These are phyloP conservation scores for Agrotis segetum DNA, from an alignment of 2,888 invertebrate species.

Conservation along the genomic window DNA sequence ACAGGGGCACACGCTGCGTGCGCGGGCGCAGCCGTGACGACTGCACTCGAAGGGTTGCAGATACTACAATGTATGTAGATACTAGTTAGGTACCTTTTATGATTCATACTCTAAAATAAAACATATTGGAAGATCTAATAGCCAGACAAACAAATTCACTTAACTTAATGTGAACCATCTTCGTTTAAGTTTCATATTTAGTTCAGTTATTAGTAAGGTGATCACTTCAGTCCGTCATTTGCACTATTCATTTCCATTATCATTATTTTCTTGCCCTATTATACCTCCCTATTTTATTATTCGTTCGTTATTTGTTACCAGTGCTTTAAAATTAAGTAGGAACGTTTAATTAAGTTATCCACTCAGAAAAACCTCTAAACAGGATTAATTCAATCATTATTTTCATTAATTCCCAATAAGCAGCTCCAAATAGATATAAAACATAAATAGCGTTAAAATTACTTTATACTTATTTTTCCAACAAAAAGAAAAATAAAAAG, in stretches of 20 bases:
- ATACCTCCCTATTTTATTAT: not conserved
- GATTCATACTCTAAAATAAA: not conserved
- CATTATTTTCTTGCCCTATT: too few species aligned
- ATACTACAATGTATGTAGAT: not conserved
- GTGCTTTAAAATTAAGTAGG: not conserved
- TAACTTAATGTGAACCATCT: not conserved
- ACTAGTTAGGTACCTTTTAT: not conserved
- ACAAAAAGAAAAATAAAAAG: constrained; percentile 1
- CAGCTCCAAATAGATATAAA: too few species aligned
- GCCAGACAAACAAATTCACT: not conserved
- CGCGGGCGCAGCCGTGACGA: constrained; percentile 23
- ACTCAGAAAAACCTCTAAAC: not conserved
- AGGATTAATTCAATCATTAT: too few species aligned
- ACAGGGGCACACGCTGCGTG: constrained; percentile 44
- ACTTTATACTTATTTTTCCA: not conserved
- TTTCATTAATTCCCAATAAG: too few species aligned
- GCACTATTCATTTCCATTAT: not conserved
- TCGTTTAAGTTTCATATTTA: not conserved
- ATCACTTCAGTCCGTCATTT: not conserved
- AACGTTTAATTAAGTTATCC: too few species aligned
- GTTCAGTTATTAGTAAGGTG: not conserved
- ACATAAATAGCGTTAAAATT: not conserved
- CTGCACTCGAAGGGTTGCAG: constrained; percentile 1
- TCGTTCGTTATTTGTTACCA: not conserved
- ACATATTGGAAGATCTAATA: not conserved